These are phyloP conservation scores for Athene noctua DNA, from an alignment of 2,113 vertebrate species.

Conservation along the genomic window DNA sequence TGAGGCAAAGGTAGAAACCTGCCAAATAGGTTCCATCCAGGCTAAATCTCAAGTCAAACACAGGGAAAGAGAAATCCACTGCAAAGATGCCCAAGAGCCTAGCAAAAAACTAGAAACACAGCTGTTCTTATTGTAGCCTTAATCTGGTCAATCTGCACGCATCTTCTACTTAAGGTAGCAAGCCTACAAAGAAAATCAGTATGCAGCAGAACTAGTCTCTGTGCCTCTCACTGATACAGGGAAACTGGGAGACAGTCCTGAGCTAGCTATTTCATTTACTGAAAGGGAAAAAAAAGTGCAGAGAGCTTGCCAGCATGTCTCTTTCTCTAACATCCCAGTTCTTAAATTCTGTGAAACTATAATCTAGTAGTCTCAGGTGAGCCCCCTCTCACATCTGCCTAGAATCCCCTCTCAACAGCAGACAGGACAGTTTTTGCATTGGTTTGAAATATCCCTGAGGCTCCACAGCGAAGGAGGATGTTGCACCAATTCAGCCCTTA, in stretches of 20 bases:
- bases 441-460: background rate
- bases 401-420: background rate
- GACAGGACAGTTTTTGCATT: background rate
- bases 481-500: background rate
- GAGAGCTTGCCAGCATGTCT: background rate
- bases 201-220: background rate
- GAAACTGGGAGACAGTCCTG: background rate
- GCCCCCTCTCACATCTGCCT: background rate
- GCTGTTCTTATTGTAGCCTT: background rate
- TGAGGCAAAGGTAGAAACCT: background rate
- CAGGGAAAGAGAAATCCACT: background rate
- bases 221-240: background rate
- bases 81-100: background rate
- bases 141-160: background rate
- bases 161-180: background rate
- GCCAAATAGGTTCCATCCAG: background rate
- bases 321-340: background rate
- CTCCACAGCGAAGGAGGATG: background rate
- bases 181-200: background rate
- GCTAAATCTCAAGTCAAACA: background rate
- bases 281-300: background rate
- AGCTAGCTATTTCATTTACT: constrained; percentile 8
- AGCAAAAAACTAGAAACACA: background rate
- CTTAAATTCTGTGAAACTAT: background rate
- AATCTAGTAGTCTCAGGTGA: background rate